These are phyloP conservation scores for Toxotes chatareus DNA, from an alignment of 2,113 vertebrate species.

Conservation along the genomic window DNA sequence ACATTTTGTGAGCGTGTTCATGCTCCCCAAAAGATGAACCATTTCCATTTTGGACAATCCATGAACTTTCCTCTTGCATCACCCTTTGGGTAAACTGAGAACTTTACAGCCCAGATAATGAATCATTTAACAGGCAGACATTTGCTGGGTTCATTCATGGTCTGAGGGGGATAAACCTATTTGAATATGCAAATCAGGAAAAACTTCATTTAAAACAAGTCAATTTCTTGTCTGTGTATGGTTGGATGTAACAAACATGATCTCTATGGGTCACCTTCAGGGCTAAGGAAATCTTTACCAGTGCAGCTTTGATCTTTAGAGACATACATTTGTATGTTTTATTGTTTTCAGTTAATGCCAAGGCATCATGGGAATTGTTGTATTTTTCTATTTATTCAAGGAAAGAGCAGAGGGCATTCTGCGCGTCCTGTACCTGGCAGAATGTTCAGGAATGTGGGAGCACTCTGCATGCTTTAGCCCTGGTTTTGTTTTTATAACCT, in stretches of 20 bases:
- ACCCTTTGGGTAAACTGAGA: neutral
- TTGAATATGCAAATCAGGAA: neutral
- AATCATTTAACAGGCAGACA: neutral
- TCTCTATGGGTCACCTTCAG: constrained; percentile 1
- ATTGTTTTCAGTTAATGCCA: neutral
- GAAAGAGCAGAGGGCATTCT: constrained; percentile 31
- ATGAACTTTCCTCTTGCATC: neutral
- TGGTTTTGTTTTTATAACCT: constrained; percentile 83
- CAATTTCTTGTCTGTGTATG: neutral
- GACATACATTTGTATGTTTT: neutral
- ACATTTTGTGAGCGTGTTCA: neutral
- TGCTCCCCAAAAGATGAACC: neutral
- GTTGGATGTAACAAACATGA: neutral
- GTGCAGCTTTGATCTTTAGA: neutral
- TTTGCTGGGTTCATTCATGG: neutral
- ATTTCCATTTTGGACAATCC: neutral
- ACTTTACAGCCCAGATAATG: neutral
- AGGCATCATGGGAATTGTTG: constrained; percentile 33
- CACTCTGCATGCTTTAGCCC: constrained; percentile 66
- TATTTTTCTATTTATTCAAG: constrained; percentile 33
- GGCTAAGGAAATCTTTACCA: neutral
- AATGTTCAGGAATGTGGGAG: constrained; percentile 77
- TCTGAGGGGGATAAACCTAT: neutral
- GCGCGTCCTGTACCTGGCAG: constrained; percentile 75
- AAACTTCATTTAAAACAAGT: neutral